Base-by-base conservation (phyloP, 2,113 vertebrate species). In the Hoplias malabaricus region DNA sequence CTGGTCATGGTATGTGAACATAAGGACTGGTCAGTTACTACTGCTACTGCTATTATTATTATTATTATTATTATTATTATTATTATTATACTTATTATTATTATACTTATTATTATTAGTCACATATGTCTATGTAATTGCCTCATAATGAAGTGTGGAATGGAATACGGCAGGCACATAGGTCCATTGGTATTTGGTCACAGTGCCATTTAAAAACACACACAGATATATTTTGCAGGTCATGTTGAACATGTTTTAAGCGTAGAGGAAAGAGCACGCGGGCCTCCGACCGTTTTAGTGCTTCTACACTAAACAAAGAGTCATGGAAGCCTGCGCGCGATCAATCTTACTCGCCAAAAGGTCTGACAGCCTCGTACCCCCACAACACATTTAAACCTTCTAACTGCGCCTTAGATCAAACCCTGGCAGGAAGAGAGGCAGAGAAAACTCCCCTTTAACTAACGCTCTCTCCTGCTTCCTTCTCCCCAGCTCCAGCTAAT, bases 271-370 rank as follows among this genome's bases (percentile, higher is more conserved):
- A 77, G 87, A 90, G 85, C 86, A 69, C 31, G 81, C 83, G 84
- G 89, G 86, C 87, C 86, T 88, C 83, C 87, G 86, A 85, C 86
- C 83, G 94, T 96, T 98, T 73, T 96, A 92, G 95, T 97, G 95
- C 95, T 96, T 97, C 95, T 97, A 97, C 91, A 95, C 93, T 94
- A 98, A 98, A 99, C 96, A 98, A 98, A 98, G 95, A 94, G 94
- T 94, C 90, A 91, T 93, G 93, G 95, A 95, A 97, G 94, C 93
- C 94, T 97, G 94, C 69, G 90, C 87, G 90, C 84, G 94, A 99
- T 99, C 97, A 98, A 99, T 99, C 97, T 99, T 99, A 93, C 92
- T 96, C 93, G 95, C 95, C 95, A 94, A 97, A 96, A 95, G 96
- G 94, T 95, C 94, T 98, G 97, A 98, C 97, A 98, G 95, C 95